phyloP scores from a whole-genome alignment of 2,797 vertebrate genomes.

The Epinephelus awoara region DNA sequence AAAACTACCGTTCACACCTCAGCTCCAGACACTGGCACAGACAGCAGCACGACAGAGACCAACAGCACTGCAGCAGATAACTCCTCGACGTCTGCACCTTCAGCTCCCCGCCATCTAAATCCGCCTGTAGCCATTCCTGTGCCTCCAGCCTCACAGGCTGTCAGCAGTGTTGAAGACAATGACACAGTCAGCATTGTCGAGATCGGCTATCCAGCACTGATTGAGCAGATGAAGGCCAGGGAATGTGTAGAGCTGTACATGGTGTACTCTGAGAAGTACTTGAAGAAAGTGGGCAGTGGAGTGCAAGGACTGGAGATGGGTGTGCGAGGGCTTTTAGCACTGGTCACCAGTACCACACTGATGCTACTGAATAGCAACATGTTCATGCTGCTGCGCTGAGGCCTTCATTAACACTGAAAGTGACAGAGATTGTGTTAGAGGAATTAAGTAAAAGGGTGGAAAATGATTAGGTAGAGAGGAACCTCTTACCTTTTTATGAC shows the following conservation, averaged over 20 bases:
- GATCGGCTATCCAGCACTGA: conserved; percentile 82
- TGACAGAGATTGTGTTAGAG: background rate
- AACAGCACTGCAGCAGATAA: conserved; percentile 24
- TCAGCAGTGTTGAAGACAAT: conserved; percentile 21
- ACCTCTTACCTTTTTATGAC: background rate
- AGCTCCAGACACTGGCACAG: background rate
- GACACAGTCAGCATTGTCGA: conserved; percentile 78
- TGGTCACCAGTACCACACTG: conserved; percentile 40
- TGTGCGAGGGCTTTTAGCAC: conserved; percentile 22
- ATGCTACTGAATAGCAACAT: conserved; percentile 56
- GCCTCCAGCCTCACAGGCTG: conserved; percentile 12
- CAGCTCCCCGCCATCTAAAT: conserved; percentile 13
- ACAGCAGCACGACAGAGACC: conserved; percentile 30
- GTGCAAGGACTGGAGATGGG: conserved; percentile 28
- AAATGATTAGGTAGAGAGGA: background rate
- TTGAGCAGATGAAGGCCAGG: conserved; percentile 76
- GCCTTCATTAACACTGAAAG: background rate
- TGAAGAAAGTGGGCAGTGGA: conserved; percentile 19
- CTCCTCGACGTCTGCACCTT: background rate
- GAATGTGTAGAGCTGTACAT: conserved; percentile 79
- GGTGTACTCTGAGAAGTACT: conserved; percentile 62
- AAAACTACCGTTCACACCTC: background rate
- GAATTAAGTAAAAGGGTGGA: background rate
- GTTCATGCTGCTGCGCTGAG: conserved; percentile 49
- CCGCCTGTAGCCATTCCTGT: background rate